A percentile compares a stretch with the other conserved stretches of the same genome.
phyloP scores from a whole-genome alignment of 1,140 invertebrate genomes.

The Acromyrmex charruanus region DNA sequence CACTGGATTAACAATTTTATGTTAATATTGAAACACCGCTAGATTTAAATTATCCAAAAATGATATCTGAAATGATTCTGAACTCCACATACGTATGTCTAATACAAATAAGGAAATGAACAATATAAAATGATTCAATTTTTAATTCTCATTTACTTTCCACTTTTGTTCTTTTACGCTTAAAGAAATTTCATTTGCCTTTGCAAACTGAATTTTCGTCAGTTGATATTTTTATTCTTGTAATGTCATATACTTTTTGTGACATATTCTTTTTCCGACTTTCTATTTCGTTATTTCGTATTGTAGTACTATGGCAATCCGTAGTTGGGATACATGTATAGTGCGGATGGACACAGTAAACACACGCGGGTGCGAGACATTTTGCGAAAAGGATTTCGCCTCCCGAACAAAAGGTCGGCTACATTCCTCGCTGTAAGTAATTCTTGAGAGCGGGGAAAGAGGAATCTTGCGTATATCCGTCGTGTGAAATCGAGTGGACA shows the following conservation, averaged over 20 bases:
- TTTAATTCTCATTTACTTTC: conserved; percentile 12
- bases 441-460: conserved; percentile 66
- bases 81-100: too few relatives aligned
- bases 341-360: conserved; percentile 24
- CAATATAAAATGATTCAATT: neutral
- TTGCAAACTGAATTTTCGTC: conserved; percentile 16
- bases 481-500: conserved; percentile 79
- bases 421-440: conserved; percentile 67
- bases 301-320: neutral
- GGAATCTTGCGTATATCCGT: conserved; percentile 63
- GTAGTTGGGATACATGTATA: conserved; percentile 20
- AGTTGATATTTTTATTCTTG: neutral
- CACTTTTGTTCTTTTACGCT: neutral
- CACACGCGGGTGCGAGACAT: neutral
- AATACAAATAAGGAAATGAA: too few relatives aligned
- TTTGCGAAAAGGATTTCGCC: conserved; percentile 56
- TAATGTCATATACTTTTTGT: conserved; percentile 13
- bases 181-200: conserved; percentile 13
- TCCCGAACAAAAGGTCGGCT: conserved; percentile 13
- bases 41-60: neutral
- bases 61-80: too few relatives aligned
- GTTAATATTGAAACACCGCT: neutral
- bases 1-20: neutral
- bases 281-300: conserved; percentile 51
- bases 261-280: neutral